phyloP scores from a whole-genome alignment of 1,140 invertebrate species.

The Achroia grisella region DNA sequence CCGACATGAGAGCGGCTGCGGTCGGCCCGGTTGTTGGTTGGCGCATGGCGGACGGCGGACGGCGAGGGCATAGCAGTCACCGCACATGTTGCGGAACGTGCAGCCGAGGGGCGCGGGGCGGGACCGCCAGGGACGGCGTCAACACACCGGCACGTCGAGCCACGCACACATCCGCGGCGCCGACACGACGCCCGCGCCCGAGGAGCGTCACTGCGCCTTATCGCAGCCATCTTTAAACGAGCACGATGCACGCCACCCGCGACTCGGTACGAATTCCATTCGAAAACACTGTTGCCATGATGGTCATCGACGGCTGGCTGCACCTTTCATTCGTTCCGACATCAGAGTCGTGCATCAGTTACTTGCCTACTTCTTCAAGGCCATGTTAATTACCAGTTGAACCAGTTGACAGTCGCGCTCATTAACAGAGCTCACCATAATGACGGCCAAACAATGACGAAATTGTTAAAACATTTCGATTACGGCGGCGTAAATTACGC shows the following conservation, averaged over 20 bases:
- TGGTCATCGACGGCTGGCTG: slow-evolving; percentile 48
- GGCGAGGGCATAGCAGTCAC: slow-evolving; percentile 27
- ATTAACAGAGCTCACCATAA: slow-evolving; percentile 25
- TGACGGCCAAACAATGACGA: slow-evolving; percentile 1
- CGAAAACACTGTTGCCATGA: slow-evolving; percentile 42
- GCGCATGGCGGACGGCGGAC: slow-evolving; percentile 23
- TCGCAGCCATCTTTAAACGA: slow-evolving; percentile 70
- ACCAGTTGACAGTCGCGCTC: slow-evolving; percentile 39
- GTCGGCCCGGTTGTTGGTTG: slow-evolving; percentile 40
- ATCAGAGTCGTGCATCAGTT: slow-evolving; percentile 24
- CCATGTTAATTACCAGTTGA: slow-evolving; percentile 53
- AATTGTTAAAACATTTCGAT: slow-evolving; percentile 1
- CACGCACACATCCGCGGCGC: slow-evolving; percentile 50
- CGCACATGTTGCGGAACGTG: slow-evolving; percentile 69
- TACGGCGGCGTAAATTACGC: background rate
- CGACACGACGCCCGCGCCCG: slow-evolving; percentile 60
- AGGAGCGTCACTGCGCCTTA: slow-evolving; percentile 64
- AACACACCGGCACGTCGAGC: slow-evolving; percentile 19
- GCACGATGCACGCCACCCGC: slow-evolving; percentile 57
- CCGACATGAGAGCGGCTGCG: slow-evolving; percentile 32
- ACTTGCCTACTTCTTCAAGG: slow-evolving; percentile 42
- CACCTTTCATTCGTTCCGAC: slow-evolving; percentile 41
- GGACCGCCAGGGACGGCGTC: slow-evolving; percentile 43
- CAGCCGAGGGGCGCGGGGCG: slow-evolving; percentile 31
- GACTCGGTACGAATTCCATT: slow-evolving; percentile 59